A percentile compares a stretch with the other conserved stretches of the same genome.
Conservation (phyloP, 2,888 invertebrate genomes). For the Drosophila cyrtoloma region DNA sequence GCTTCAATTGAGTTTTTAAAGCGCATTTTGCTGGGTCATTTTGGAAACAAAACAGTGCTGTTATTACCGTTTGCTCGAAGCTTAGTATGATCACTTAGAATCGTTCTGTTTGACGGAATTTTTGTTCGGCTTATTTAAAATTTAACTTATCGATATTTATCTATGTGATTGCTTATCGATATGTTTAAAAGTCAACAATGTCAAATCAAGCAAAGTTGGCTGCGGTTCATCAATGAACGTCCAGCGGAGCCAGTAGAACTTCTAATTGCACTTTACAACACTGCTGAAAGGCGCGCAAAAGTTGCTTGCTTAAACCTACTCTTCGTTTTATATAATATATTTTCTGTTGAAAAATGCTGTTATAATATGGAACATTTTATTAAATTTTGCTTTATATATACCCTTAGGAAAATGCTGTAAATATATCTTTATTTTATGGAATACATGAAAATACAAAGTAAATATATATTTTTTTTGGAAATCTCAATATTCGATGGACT, state of each 20-base stretch:
- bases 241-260: neutral
- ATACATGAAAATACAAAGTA: neutral
- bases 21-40: neutral
- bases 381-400: neutral
- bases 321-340: neutral
- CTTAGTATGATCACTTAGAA: neutral
- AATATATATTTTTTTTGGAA: neutral
- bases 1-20: neutral
- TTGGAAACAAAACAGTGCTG: neutral
- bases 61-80: neutral
- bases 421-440: neutral
- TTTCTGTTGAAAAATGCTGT: neutral
- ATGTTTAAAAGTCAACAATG: no score
- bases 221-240: conserved; percentile 3
- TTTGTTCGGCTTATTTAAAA: neutral
- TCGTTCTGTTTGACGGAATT: neutral
- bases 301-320: neutral
- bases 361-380: neutral
- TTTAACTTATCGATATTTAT: neutral
- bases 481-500: neutral
- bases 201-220: conserved; percentile 7
- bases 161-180: neutral
- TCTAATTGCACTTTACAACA: conserved; percentile 7
- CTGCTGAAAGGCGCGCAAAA: conserved; percentile 3
- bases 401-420: neutral